Percentiles rank a stretch among this genome's conserved stretches.
These are phyloP conservation scores for Drosophila pachea DNA, from an alignment of 1,140 invertebrate genomes.

Conservation along the genomic window DNA sequence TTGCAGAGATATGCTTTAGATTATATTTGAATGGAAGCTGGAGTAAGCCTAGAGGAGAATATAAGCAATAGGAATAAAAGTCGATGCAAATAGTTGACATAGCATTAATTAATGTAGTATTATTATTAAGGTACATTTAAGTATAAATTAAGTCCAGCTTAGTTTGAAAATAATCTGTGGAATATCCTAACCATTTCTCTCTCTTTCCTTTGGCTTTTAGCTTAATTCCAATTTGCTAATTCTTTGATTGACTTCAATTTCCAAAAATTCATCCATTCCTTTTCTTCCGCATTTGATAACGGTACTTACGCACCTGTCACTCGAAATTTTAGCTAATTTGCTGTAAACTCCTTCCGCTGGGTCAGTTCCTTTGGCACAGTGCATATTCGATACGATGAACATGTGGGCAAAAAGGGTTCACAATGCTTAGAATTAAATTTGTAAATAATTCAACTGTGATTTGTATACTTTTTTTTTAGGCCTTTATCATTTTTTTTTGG, in stretches of 20 bases:
- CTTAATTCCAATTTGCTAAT: too few species aligned
- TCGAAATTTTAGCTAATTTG: constrained; percentile 12
- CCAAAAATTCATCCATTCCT: too few species aligned
- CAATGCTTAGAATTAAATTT: constrained; percentile 19
- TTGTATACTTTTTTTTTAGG: constrained; percentile 41
- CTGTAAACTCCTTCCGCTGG: constrained; percentile 27
- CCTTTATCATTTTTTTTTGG: background rate
- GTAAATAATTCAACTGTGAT: constrained; percentile 55
- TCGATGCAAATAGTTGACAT: too few species aligned
- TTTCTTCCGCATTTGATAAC: constrained; percentile 3
- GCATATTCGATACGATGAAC: background rate
- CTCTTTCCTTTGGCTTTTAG: too few species aligned
- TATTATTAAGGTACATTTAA: too few species aligned
- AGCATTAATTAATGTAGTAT: too few species aligned
- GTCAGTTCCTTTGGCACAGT: constrained; percentile 16
- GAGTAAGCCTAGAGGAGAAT: too few species aligned
- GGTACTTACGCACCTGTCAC: constrained; percentile 6
- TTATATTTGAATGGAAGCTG: background rate
- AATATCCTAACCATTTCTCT: too few species aligned
- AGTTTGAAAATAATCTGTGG: too few species aligned
- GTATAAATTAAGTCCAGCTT: too few species aligned
- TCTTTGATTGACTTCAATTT: too few species aligned
- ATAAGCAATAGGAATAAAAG: too few species aligned
- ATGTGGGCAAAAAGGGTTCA: constrained; percentile 5
- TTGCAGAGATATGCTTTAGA: background rate